Conservation (phyloP, 2,113 vertebrate genomes). For the Lampris megalopsis region DNA sequence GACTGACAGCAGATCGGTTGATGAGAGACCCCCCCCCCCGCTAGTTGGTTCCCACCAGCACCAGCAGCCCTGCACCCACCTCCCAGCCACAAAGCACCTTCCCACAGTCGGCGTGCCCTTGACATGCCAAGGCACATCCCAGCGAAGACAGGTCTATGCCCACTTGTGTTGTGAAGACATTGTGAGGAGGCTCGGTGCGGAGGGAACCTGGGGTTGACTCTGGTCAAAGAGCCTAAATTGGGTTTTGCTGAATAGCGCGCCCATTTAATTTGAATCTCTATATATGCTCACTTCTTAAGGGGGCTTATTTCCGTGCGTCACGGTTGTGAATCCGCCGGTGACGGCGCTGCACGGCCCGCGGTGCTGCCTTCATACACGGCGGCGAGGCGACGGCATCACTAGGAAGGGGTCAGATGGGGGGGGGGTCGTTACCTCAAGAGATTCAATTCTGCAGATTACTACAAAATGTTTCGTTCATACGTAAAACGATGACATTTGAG, state of each 20-base stretch:
- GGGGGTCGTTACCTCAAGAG: too few species aligned
- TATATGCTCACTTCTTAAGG: constrained; percentile 37
- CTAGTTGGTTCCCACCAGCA: constrained; percentile 61
- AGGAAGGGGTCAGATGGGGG: too few species aligned
- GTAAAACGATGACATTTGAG: too few species aligned
- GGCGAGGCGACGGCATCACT: too few species aligned
- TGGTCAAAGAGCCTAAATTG: constrained; percentile 66
- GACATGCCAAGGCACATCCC: constrained; percentile 60
- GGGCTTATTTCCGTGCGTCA: constrained; percentile 58
- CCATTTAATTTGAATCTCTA: constrained; percentile 40
- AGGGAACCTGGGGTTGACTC: constrained; percentile 47
- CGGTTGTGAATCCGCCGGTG: neutral
- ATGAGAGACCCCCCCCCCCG: constrained; percentile 66
- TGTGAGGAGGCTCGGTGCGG: constrained; percentile 48
- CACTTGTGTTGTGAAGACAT: constrained; percentile 28
- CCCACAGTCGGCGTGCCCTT: constrained; percentile 68
- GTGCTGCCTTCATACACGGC: too few species aligned
- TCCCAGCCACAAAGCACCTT: constrained; percentile 79
- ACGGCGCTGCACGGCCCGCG: too few species aligned
- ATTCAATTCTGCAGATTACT: too few species aligned
- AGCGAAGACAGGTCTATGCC: constrained; percentile 40
- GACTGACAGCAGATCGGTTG: constrained; percentile 63
- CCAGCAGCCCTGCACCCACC: constrained; percentile 61
- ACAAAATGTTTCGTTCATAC: too few species aligned
- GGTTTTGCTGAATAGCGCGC: constrained; percentile 36